Percentiles rank a stretch among this genome's conserved stretches.
Evolutionary conservation across 2,888 invertebrate genomes (phyloP).

Genomic region (Euzophera pinguis): DNA sequence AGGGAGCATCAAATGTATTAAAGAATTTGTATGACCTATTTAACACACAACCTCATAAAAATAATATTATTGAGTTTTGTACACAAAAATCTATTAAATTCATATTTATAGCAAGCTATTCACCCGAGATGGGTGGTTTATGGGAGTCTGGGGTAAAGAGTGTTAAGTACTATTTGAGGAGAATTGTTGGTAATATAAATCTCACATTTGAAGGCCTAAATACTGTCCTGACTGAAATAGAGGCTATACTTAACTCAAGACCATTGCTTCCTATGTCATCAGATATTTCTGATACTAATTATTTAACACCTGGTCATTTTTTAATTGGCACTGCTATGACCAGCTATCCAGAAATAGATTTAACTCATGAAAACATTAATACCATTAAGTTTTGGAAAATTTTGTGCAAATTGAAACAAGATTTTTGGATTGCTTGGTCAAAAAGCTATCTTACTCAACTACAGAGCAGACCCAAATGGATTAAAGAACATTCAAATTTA

Average conservation of each 20-base stretch:
- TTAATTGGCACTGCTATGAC: too few species aligned
- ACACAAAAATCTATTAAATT: conserved; percentile 16
- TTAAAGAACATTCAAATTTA: too few species aligned
- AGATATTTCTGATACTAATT: too few species aligned
- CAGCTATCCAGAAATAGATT: too few species aligned
- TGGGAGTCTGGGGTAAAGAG: conserved; percentile 21
- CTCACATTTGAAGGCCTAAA: conserved; percentile 18
- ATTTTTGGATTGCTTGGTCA: too few species aligned
- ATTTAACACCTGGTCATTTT: too few species aligned
- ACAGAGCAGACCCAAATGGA: too few species aligned
- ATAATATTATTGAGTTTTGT: conserved; percentile 14
- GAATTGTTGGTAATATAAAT: conserved; percentile 11
- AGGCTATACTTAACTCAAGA: conserved; percentile 17
- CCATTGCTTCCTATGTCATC: conserved; percentile 15
- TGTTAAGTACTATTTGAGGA: conserved; percentile 15
- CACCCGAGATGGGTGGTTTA: conserved; percentile 20
- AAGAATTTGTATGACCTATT: conserved; percentile 15
- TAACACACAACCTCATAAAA: neutral
- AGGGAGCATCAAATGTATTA: conserved; percentile 15
- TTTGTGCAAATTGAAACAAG: too few species aligned
- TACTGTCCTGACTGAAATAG: conserved; percentile 17
- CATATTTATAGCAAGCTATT: conserved; percentile 20
- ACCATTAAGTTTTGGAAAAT: too few species aligned
- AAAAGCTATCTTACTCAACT: too few species aligned
- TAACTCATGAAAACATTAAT: too few species aligned